Evolutionary conservation across 2,113 vertebrate genomes (phyloP).

Genomic region (Elephas maximus): DNA sequence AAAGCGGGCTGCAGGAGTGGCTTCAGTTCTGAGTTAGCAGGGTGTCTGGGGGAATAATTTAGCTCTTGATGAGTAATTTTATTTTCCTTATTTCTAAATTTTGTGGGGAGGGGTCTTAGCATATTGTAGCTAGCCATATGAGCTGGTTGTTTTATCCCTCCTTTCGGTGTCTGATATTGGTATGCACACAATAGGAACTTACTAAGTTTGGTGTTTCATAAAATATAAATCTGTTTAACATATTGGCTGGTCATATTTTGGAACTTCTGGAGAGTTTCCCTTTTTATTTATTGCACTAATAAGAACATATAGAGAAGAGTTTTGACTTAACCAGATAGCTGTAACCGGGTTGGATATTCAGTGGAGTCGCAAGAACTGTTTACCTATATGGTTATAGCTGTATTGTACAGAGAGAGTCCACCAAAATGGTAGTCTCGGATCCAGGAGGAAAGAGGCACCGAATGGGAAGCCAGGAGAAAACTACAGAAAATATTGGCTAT

Average conservation of each 20-base stretch:
- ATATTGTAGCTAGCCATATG: background rate
- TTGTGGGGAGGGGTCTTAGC: background rate
- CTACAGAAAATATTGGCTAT: background rate
- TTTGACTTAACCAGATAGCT: background rate
- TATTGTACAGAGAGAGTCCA: background rate
- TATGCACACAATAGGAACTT: background rate
- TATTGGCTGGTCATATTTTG: background rate
- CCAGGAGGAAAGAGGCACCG: background rate
- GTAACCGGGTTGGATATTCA: background rate
- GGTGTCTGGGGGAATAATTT: background rate
- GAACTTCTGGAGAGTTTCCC: background rate
- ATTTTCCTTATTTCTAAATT: slow-evolving; percentile 36
- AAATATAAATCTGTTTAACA: background rate
- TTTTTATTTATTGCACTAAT: background rate
- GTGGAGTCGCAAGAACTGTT: background rate
- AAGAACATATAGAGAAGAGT: background rate
- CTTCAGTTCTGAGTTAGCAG: too few relatives aligned
- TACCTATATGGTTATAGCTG: background rate
- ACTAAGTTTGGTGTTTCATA: background rate
- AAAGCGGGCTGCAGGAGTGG: too few relatives aligned
- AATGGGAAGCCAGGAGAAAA: background rate
- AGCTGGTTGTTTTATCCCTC: background rate
- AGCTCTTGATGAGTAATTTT: background rate
- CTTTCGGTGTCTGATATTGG: background rate
- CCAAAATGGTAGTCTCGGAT: background rate